Base-by-base conservation (phyloP, 2,888 invertebrate genomes). In the Caenorhabditis afra region DNA sequence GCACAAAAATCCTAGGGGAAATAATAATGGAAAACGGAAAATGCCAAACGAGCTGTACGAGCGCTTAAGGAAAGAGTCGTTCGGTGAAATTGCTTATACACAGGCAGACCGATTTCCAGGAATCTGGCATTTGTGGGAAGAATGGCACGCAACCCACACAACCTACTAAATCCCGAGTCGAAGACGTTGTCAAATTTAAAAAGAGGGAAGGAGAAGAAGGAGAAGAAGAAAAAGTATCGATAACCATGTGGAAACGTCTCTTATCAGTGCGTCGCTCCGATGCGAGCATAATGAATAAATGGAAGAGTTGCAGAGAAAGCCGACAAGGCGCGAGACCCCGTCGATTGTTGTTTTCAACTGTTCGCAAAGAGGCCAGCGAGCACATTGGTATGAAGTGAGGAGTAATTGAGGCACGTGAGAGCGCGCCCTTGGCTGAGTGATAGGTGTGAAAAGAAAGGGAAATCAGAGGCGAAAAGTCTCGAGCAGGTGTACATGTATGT, bases 281-380 rank as follows among this genome's bases (percentile, higher is more conserved):
- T 29, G 29, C 3, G 29, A 29, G 29, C 29, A 41, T 41, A 41
- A 11, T 11, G 41, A 41, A 29, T 29, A 11, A 41, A 41, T 11
- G 14, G 41, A 14, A 35, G 49, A 49, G 49, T 22, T 11, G 22
- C 8, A 41, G 58, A 67, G 67, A 58, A 58, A 68, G 29, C 14
- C 12, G 11, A 49, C 35, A 68, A 52, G 52, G n/a, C 52, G 29
- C 29, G 29, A 29, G 29, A 29, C 29, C 29, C n/a, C n/a, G n/a
- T 29, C 29, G 35, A 47, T 10, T 41, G 37, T 55, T 70, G 61
- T 70, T 70, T 70, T 70, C 47, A 29, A 29, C 52, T 44, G 70
- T 70, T 70, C 70, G 49, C n/a, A n/a, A 55, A 22, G 18, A 47
- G 61, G 55, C 50, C 68, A 70, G 7, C 35, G 61, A 53, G 70